Percentiles rank a stretch among this genome's conserved stretches.
phyloP scores from a whole-genome alignment of 2,797 vertebrate genomes.

The Percopsis omiscomaycus region DNA sequence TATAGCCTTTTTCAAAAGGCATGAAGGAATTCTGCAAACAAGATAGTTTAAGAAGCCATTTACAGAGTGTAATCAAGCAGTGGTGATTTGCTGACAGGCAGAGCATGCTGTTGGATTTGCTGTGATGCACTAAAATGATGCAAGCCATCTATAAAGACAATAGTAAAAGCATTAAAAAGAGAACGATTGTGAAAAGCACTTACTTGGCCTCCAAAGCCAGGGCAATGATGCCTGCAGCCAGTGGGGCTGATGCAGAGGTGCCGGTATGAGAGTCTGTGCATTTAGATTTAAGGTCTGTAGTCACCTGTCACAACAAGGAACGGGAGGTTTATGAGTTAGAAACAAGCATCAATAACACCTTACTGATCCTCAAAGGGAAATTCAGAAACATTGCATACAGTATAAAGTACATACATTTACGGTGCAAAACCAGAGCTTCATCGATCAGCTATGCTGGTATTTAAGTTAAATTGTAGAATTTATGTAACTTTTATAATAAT shows the following conservation, averaged over 20 bases:
- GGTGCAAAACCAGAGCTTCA: too few relatives aligned
- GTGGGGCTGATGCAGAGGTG: constrained; percentile 92
- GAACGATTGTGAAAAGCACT: constrained; percentile 55
- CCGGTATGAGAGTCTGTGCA: constrained; percentile 97
- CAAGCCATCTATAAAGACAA: background rate
- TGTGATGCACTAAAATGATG: background rate
- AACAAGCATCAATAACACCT: background rate
- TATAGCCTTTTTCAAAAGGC: constrained; percentile 33
- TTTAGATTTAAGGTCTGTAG: constrained; percentile 94
- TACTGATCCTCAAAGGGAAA: background rate
- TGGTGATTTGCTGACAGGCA: constrained; percentile 27
- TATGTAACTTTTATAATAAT: too few relatives aligned
- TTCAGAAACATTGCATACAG: too few relatives aligned
- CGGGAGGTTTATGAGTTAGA: background rate
- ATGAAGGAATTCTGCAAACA: constrained; percentile 32
- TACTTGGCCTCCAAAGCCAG: constrained; percentile 88
- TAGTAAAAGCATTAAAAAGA: background rate
- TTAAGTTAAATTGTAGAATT: too few relatives aligned
- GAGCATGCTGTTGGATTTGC: background rate
- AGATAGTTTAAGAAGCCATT: constrained; percentile 40
- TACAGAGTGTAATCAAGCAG: constrained; percentile 37
- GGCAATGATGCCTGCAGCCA: constrained; percentile 97
- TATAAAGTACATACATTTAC: too few relatives aligned
- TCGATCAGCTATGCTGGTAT: too few relatives aligned
- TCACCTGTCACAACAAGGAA: constrained; percentile 79